Conservation (phyloP, 2,113 vertebrate genomes). For the Hemiscyllium ocellatum region DNA sequence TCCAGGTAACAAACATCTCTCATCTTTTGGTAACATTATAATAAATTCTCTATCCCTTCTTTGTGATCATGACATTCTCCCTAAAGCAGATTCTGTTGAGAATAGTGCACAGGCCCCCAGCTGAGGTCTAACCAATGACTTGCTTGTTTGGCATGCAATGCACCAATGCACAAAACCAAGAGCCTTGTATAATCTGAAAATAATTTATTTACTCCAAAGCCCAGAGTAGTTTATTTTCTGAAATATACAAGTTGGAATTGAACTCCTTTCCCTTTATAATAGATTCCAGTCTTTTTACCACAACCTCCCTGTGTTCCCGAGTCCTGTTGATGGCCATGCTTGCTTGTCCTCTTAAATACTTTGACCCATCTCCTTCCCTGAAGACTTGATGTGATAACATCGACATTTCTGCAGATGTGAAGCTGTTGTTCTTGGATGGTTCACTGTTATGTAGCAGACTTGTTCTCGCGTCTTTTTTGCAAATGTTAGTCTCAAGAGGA, state of each 20-base stretch:
- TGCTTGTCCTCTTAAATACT: not conserved
- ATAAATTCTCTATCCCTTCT: not conserved
- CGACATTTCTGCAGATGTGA: slow-evolving; percentile 15
- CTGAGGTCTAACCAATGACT: not conserved
- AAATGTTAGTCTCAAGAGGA: not conserved
- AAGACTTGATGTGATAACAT: slow-evolving; percentile 9
- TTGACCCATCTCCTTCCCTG: not conserved
- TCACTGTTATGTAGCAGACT: not conserved
- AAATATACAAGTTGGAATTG: not conserved
- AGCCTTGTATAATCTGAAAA: not conserved
- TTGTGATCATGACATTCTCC: not conserved
- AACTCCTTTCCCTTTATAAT: not conserved
- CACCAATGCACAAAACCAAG: not conserved
- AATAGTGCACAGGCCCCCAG: not conserved
- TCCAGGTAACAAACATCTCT: not conserved
- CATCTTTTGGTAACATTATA: not conserved
- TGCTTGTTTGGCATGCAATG: not conserved
- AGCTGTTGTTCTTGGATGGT: not conserved
- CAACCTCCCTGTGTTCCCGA: not conserved
- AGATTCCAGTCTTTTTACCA: not conserved
- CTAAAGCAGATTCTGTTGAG: not conserved
- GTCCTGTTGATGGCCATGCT: not conserved
- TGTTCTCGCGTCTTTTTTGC: not conserved
- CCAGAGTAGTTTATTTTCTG: not conserved
- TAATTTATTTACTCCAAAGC: not conserved